Percentiles rank a stretch among this genome's conserved stretches.
phyloP scores from a whole-genome alignment of 2,113 vertebrate genomes.

The Lophura nycthemera region DNA sequence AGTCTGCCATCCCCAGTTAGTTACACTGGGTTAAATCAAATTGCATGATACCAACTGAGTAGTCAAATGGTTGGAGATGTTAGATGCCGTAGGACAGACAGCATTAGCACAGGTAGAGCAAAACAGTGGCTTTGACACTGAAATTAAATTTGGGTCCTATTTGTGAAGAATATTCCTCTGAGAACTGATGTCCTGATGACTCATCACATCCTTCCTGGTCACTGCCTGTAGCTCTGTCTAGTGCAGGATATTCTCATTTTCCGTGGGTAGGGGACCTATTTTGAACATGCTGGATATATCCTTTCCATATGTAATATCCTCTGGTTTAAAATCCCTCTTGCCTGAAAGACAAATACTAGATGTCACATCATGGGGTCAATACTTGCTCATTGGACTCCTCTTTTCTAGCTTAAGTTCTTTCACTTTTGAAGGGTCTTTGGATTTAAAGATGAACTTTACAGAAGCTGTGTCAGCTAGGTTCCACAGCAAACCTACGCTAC shows the following conservation, averaged over 20 bases:
- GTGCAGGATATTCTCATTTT: background rate
- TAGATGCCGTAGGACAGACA: background rate
- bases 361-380: background rate
- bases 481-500: background rate
- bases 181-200: background rate
- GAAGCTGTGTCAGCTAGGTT: background rate
- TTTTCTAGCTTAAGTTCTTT: background rate
- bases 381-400: background rate
- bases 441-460: background rate
- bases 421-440: background rate
- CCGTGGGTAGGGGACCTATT: background rate
- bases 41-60: background rate
- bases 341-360: background rate
- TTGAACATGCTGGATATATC: background rate
- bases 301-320: background rate
- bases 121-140: background rate
- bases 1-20: background rate
- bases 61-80: background rate
- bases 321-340: background rate
- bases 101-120: background rate
- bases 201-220: background rate
- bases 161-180: background rate
- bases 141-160: background rate
- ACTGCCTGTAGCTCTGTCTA: background rate
- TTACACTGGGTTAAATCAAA: background rate